These are phyloP conservation scores for Thymallus thymallus DNA, from an alignment of 2,113 vertebrate species.

Conservation along the genomic window DNA sequence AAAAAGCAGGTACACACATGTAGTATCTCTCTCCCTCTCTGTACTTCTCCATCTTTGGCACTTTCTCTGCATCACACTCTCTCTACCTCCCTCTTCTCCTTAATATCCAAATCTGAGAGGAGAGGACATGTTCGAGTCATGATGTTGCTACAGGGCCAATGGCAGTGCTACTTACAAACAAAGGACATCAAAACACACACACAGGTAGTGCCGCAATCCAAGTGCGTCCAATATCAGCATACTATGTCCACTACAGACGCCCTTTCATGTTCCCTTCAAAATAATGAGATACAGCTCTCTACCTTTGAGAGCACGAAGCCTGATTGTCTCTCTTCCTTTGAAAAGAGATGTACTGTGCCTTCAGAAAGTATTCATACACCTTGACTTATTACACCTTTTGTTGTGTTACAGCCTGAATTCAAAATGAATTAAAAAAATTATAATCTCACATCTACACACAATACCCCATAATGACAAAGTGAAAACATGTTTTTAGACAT, in stretches of 20 bases:
- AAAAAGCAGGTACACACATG: not conserved
- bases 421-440: too few relatives aligned
- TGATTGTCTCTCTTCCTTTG: constrained; percentile 66
- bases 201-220: constrained; percentile 39
- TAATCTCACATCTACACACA: too few relatives aligned
- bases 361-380: too few relatives aligned
- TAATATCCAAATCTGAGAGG: not conserved
- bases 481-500: too few relatives aligned
- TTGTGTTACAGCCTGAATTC: too few relatives aligned
- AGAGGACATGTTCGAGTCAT: not conserved
- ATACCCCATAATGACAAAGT: too few relatives aligned
- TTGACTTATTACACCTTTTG: too few relatives aligned
- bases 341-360: constrained; percentile 46
- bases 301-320: constrained; percentile 56
- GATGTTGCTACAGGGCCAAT: not conserved
- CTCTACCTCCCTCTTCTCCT: not conserved
- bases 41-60: not conserved
- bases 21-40: not conserved
- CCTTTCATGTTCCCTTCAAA: constrained; percentile 69
- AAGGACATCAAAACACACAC: constrained; percentile 8
- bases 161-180: too few relatives aligned
- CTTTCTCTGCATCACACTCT: not conserved
- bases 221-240: constrained; percentile 61
- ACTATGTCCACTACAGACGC: constrained; percentile 61
- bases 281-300: constrained; percentile 60